Conservation (phyloP, 1,140 invertebrate species). For the Metaphire vulgaris region DNA sequence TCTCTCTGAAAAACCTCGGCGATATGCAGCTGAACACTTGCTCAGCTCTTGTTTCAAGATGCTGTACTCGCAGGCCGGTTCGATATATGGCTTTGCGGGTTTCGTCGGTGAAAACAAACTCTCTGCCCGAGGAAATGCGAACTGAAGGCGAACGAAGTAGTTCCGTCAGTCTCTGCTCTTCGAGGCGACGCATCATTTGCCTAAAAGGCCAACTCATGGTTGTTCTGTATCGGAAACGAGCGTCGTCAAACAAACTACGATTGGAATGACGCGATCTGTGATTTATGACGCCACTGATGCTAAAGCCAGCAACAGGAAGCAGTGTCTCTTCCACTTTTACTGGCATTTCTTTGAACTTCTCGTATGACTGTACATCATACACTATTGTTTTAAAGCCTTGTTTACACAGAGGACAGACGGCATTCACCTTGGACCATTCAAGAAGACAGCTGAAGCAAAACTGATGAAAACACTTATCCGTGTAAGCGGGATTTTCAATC, state of each 20-base stretch:
- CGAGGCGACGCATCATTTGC: background rate
- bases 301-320: background rate
- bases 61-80: background rate
- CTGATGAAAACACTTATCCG: conserved; percentile 82
- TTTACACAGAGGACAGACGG: conserved; percentile 88
- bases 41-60: background rate
- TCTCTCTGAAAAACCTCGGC: conserved; percentile 65
- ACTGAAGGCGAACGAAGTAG: background rate
- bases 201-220: background rate
- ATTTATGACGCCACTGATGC: conserved; percentile 47
- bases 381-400: conserved; percentile 82
- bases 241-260: conserved; percentile 17
- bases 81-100: background rate
- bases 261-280: background rate
- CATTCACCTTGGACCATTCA: conserved; percentile 90
- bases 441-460: conserved; percentile 87
- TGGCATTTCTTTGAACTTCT: conserved; percentile 79
- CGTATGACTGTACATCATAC: conserved; percentile 77
- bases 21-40: conserved; percentile 58
- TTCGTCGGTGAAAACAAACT: background rate
- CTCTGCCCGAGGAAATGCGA: background rate
- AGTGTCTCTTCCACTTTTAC: background rate
- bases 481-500: conserved; percentile 57
- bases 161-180: background rate
- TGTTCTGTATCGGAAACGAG: conserved; percentile 32